phyloP scores from a whole-genome alignment of 35 echinoderm and acorn worm species.

The Holothuria glaberrima region DNA sequence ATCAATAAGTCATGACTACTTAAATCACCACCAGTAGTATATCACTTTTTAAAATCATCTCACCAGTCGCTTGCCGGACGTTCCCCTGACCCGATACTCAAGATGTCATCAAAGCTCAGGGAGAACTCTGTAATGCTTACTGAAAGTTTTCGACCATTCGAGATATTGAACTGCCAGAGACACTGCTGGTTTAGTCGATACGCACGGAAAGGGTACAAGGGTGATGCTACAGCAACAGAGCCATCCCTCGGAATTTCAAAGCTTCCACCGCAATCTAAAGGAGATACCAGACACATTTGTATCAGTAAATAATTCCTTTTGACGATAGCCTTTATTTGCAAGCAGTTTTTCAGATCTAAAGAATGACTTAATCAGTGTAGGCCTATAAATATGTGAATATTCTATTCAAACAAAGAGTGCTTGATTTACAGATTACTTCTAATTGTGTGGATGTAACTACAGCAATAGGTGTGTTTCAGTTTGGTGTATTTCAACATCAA shows the following conservation, averaged over 20 bases:
- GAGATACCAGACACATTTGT: background rate
- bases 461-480: too few species aligned
- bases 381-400: too few species aligned
- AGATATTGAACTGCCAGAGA: slow-evolving; percentile 67
- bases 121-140: slow-evolving; percentile 76
- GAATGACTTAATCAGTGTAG: too few species aligned
- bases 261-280: slow-evolving; percentile 77
- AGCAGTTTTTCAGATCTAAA: too few species aligned
- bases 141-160: slow-evolving; percentile 61
- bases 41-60: background rate
- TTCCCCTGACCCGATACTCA: slow-evolving; percentile 59
- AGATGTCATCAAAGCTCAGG: slow-evolving; percentile 55
- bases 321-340: too few species aligned
- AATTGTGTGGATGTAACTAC: too few species aligned
- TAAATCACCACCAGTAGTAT: too few species aligned
- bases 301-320: too few species aligned
- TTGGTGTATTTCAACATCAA: too few species aligned
- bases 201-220: slow-evolving; percentile 61
- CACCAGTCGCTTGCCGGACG: slow-evolving; percentile 47
- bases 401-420: too few species aligned
- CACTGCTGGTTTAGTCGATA: slow-evolving; percentile 70
- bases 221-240: slow-evolving; percentile 57
- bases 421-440: too few species aligned
- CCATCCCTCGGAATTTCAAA: slow-evolving; percentile 73
- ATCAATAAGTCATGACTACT: too few species aligned